phyloP scores from a whole-genome alignment of 2,888 invertebrate genomes.

The Pandemis cinnamomeana region DNA sequence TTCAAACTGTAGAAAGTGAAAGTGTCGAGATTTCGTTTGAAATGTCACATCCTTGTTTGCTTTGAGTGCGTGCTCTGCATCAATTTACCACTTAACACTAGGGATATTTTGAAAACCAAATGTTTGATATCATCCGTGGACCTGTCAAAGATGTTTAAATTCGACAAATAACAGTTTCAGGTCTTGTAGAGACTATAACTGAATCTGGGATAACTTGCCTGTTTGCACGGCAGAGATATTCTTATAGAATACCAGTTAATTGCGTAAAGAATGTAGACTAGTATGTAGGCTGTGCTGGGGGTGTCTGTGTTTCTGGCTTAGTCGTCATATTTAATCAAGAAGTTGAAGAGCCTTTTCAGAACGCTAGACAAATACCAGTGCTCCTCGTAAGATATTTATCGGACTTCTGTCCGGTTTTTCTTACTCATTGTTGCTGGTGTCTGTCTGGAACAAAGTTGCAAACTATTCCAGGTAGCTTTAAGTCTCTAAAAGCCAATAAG shows the following conservation, averaged over 20 bases:
- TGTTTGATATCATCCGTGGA: background rate
- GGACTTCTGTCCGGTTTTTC: slow-evolving; percentile 2
- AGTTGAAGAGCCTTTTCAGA: background rate
- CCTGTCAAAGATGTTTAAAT: background rate
- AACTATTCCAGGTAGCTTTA: slow-evolving; percentile 5
- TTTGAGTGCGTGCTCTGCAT: slow-evolving; percentile 29
- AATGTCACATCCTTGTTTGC: slow-evolving; percentile 35
- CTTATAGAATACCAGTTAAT: too few species aligned
- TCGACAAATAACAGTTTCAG: too few species aligned
- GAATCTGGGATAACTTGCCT: too few species aligned
- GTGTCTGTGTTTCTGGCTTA: background rate
- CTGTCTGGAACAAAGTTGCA: background rate
- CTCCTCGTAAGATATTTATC: background rate
- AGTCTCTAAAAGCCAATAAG: slow-evolving; percentile 6
- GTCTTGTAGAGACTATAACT: too few species aligned
- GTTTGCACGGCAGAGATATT: background rate
- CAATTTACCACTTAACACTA: background rate
- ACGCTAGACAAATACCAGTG: background rate
- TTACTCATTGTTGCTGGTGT: slow-evolving; percentile 2
- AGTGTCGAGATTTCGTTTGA: slow-evolving; percentile 37
- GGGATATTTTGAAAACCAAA: background rate
- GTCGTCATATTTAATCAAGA: background rate
- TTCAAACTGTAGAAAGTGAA: slow-evolving; percentile 32
- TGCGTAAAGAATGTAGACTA: too few species aligned
- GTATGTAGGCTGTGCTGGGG: too few species aligned